phyloP scores from a whole-genome alignment of 2,888 invertebrate species.

The Ptychoptera albimana region DNA sequence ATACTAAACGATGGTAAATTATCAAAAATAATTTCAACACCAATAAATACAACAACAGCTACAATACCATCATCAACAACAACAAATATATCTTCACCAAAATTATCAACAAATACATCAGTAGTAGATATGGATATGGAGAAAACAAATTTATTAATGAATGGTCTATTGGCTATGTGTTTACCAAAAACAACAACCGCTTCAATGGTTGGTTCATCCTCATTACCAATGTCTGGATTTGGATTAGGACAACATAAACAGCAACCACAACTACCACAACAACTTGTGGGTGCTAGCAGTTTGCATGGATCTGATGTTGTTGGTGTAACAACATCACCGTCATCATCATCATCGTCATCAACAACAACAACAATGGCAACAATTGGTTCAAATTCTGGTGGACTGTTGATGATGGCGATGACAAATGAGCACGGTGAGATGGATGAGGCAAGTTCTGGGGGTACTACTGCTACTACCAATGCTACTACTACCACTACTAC shows the following conservation, averaged over 20 bases:
- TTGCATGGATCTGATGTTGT: neutral
- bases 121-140: too few species aligned
- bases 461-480: conserved; percentile 23
- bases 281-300: neutral
- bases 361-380: conserved; percentile 8
- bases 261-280: neutral
- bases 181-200: too few species aligned
- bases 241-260: neutral
- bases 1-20: neutral
- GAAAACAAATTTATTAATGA: too few species aligned
- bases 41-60: neutral
- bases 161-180: too few species aligned
- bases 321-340: neutral
- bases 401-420: conserved; percentile 10
- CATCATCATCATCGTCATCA: conserved; percentile 6
- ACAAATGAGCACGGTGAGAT: conserved; percentile 32
- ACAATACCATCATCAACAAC: neutral
- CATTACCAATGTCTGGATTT: too few species aligned
- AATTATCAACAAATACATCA: neutral
- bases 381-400: conserved; percentile 1
- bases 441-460: conserved; percentile 38
- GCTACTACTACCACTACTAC: conserved; percentile 13
- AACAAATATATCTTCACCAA: neutral
- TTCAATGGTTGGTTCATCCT: too few species aligned
- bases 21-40: neutral